Evolutionary conservation across 2,113 vertebrate species (phyloP).

Genomic region (Syngnathus typhle): DNA sequence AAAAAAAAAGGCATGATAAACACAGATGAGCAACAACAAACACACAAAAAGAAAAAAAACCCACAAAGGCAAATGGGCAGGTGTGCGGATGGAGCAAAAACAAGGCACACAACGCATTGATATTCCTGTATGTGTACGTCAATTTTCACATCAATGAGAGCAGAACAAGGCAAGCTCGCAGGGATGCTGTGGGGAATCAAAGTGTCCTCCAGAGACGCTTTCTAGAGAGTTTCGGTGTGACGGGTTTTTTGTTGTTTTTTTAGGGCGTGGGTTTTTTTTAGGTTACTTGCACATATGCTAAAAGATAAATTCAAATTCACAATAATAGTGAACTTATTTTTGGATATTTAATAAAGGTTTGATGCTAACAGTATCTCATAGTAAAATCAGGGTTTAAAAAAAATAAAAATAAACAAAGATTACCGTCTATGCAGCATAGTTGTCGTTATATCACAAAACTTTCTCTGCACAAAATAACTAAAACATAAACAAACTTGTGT

Average conservation of each 20-base stretch:
- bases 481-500: background rate
- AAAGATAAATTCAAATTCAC: background rate
- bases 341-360: no score
- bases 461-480: background rate
- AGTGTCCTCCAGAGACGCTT: conserved; percentile 40
- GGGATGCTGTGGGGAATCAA: conserved; percentile 50
- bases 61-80: conserved; percentile 45
- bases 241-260: background rate
- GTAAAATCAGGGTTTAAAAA: no score
- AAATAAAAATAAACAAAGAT: no score
- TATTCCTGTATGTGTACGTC: conserved; percentile 40
- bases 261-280: background rate
- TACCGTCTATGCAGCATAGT: background rate
- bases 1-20: conserved; percentile 27
- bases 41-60: background rate
- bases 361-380: no score
- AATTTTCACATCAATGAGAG: conserved; percentile 61
- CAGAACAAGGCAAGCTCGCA: conserved; percentile 50
- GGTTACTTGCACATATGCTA: background rate
- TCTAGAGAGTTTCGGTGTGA: conserved; percentile 18
- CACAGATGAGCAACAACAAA: background rate
- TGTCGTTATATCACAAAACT: background rate
- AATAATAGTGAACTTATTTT: no score
- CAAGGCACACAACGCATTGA: conserved; percentile 35
- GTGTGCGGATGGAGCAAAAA: conserved; percentile 34